Evolutionary conservation across 92 coral and sea anemone genomes (phyloP).

Genomic region (Blastomussa wellsi): DNA sequence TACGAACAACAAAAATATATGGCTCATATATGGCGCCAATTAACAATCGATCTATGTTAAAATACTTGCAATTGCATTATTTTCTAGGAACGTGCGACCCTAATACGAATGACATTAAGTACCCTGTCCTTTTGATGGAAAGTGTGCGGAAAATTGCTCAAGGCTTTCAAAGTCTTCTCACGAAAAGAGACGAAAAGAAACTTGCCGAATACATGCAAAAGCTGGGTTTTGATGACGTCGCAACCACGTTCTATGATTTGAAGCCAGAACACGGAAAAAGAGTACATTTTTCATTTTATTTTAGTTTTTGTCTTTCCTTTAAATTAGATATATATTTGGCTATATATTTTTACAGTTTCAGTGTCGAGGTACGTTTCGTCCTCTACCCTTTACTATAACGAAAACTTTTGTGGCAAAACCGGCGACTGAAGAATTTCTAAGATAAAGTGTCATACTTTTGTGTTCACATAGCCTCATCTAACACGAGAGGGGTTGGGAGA

Average conservation of each 20-base stretch:
- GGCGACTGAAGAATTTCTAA: too few relatives aligned
- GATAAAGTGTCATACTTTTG: too few relatives aligned
- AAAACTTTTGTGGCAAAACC: too few relatives aligned
- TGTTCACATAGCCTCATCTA: too few relatives aligned
- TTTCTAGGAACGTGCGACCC: conserved; percentile 12
- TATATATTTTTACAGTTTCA: too few relatives aligned
- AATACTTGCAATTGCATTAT: not conserved
- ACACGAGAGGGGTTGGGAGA: too few relatives aligned
- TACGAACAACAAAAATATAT: too few relatives aligned
- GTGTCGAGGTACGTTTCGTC: too few relatives aligned
- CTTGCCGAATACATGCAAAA: conserved; percentile 44
- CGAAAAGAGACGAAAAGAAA: conserved; percentile 41
- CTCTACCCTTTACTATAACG: too few relatives aligned
- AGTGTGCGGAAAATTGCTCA: conserved; percentile 45
- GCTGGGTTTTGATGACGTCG: conserved; percentile 67
- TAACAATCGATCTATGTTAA: not conserved
- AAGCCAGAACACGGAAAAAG: not conserved
- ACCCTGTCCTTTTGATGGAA: conserved; percentile 41
- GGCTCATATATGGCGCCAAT: too few relatives aligned
- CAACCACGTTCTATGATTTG: not conserved
- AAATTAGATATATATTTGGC: too few relatives aligned
- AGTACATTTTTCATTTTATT: not conserved
- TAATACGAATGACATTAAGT: conserved; percentile 27
- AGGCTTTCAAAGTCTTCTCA: conserved; percentile 16
- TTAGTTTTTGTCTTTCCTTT: too few relatives aligned